phyloP scores from a whole-genome alignment of 2,113 vertebrate genomes.

The Natator depressus region DNA sequence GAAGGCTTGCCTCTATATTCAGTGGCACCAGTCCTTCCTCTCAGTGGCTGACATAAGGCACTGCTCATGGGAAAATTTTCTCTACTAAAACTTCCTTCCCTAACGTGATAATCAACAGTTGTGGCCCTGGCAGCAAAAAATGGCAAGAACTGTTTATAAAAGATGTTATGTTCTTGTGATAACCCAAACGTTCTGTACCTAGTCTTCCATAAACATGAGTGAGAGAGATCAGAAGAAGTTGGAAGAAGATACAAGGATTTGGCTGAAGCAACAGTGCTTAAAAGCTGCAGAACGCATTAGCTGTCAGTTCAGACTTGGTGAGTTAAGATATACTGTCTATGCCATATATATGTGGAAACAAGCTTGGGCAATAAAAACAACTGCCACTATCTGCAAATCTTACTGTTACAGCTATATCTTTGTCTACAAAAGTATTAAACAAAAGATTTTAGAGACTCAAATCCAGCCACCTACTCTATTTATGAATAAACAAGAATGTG shows the following conservation, averaged over 20 bases:
- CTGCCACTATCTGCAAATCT: background rate
- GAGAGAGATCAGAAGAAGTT: background rate
- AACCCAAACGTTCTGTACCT: background rate
- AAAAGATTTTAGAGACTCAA: background rate
- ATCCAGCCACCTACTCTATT: background rate
- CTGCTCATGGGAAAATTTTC: background rate
- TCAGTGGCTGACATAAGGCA: background rate
- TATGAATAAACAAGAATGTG: background rate
- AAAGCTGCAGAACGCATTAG: constrained; percentile 4
- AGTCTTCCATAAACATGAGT: background rate
- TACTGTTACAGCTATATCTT: background rate
- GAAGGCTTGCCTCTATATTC: background rate
- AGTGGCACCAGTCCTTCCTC: background rate
- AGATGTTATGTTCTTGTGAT: background rate
- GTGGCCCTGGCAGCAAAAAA: background rate
- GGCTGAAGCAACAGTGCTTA: background rate
- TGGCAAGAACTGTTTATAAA: background rate
- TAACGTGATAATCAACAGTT: background rate
- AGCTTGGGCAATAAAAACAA: background rate
- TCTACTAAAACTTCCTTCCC: background rate
- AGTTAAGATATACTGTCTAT: background rate
- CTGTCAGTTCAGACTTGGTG: background rate
- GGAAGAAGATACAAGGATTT: background rate
- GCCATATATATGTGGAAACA: background rate
- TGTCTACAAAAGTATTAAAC: background rate